Percentiles rank a stretch among this genome's conserved stretches.
These are phyloP conservation scores for Ceratoteleas bidentatus DNA, from an alignment of 1,140 invertebrate genomes.

Conservation along the genomic window DNA sequence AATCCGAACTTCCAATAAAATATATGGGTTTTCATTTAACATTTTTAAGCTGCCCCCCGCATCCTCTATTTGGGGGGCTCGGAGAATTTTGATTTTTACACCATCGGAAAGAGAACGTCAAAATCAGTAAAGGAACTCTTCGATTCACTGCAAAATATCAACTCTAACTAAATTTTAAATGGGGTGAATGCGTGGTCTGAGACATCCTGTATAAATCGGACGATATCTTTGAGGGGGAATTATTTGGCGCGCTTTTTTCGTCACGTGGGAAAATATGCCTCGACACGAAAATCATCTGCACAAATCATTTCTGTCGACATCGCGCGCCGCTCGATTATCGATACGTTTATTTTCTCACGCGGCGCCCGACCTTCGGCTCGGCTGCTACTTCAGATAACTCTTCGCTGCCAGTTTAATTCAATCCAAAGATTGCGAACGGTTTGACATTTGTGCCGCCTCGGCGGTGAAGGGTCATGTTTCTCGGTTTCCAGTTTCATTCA, in stretches of 20 bases:
- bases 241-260: too few relatives aligned
- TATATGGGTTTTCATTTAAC: too few relatives aligned
- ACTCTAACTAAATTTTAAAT: too few relatives aligned
- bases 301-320: constrained; percentile 46
- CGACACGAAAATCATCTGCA: constrained; percentile 21
- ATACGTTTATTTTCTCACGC: constrained; percentile 25
- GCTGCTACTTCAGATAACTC: constrained; percentile 34
- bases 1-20: too few relatives aligned
- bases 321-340: constrained; percentile 26
- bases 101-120: too few relatives aligned
- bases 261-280: constrained; percentile 1
- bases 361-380: constrained; percentile 18
- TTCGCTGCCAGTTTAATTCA: constrained; percentile 36
- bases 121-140: too few relatives aligned
- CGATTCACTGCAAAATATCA: too few relatives aligned
- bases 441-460: constrained; percentile 24
- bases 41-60: too few relatives aligned
- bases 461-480: constrained; percentile 18
- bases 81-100: too few relatives aligned
- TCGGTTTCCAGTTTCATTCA: constrained; percentile 21
- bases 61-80: too few relatives aligned
- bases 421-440: constrained; percentile 18
- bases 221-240: constrained; percentile 13
- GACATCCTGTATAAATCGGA: too few relatives aligned
- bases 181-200: too few relatives aligned